These are phyloP conservation scores for Myioborus melanocephalus DNA, from an alignment of 2,797 vertebrate genomes.

Conservation along the genomic window DNA sequence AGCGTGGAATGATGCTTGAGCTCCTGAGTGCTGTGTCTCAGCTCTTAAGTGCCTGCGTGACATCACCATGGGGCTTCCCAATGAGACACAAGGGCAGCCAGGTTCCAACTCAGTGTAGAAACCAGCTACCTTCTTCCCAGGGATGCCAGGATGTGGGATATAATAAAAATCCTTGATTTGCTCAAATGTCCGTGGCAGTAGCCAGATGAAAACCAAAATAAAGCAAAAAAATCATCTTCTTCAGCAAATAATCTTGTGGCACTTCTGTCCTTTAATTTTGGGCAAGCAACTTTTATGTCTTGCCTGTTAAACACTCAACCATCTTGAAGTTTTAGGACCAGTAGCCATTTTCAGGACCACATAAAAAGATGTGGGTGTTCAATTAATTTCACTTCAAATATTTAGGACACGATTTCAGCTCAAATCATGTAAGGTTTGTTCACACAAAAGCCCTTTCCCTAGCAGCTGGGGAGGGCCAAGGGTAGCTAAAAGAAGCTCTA, in stretches of 20 bases:
- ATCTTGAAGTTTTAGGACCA: neutral
- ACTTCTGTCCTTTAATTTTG: neutral
- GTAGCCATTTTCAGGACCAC: neutral
- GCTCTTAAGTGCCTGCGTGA: neutral
- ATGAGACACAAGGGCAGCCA: neutral
- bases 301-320: neutral
- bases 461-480: slow-evolving; percentile 45
- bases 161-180: neutral
- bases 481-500: slow-evolving; percentile 53
- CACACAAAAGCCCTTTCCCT: slow-evolving; percentile 46
- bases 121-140: neutral
- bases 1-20: neutral
- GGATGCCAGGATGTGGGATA: neutral
- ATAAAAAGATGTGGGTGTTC: neutral
- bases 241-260: neutral
- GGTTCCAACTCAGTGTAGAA: neutral
- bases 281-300: neutral
- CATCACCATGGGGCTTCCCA: neutral
- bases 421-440: neutral
- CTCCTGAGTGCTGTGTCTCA: neutral
- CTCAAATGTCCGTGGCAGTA: neutral
- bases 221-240: neutral
- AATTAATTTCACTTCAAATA: slow-evolving; percentile 33
- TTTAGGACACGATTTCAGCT: slow-evolving; percentile 45
- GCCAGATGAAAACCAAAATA: neutral